phyloP scores from a whole-genome alignment of 1,140 invertebrate species.

The Panagrolaimus sp. region DNA sequence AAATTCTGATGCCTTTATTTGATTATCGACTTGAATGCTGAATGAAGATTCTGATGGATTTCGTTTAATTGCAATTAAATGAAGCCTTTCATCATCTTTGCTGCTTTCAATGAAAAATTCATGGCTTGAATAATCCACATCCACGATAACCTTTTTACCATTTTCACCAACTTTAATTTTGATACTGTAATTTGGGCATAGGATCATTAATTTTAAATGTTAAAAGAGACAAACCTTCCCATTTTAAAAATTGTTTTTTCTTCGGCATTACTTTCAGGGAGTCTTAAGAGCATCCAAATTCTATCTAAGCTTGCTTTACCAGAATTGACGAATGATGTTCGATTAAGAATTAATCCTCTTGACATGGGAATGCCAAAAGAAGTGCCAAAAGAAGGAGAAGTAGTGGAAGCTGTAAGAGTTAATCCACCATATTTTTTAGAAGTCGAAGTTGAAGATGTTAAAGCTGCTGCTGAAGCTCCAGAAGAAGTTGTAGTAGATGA shows the following conservation, averaged over 20 bases:
- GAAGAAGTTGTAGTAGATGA: too few relatives aligned
- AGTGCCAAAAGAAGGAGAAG: too few relatives aligned
- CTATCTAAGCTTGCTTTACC: not conserved
- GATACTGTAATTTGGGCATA: constrained; percentile 16
- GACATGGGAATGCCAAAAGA: too few relatives aligned
- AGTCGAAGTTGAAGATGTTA: too few relatives aligned
- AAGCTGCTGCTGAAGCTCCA: too few relatives aligned
- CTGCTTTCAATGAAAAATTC: constrained; percentile 11
- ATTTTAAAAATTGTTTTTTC: constrained; percentile 16
- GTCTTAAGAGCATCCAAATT: constrained; percentile 22
- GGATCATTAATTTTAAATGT: not conserved
- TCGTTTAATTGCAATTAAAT: constrained; percentile 20
- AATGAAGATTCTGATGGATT: constrained; percentile 18
- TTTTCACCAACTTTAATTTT: constrained; percentile 14
- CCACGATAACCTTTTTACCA: constrained; percentile 10
- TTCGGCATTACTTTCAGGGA: constrained; percentile 12
- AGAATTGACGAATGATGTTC: not conserved
- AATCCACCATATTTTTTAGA: too few relatives aligned
- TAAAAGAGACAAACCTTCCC: constrained; percentile 11
- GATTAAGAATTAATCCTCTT: not conserved
- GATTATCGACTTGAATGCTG: constrained; percentile 5
- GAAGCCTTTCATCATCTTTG: constrained; percentile 20
- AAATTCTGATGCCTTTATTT: not conserved
- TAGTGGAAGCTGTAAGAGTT: too few relatives aligned
- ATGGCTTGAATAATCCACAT: not conserved